Evolutionary conservation across 2,797 vertebrate genomes (phyloP), one percentile per base, ranked within the genome.

Genomic region (Sebastes itinus): DNA sequence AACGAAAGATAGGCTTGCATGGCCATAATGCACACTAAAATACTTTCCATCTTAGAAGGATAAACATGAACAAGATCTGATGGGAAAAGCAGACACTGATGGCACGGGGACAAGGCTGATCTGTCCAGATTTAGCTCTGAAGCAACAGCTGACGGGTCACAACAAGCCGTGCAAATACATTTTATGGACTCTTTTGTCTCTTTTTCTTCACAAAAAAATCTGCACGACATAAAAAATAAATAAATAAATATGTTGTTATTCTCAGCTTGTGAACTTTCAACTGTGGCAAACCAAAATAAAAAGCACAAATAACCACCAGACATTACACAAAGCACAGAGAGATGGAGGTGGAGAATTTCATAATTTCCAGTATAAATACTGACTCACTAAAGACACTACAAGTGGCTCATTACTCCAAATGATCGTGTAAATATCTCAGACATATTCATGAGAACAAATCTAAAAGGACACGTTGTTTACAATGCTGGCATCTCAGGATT

Each of bases 401-500:
- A 76, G 30, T 20, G 76, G 62, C 49, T 74, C 49, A 83, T 92
- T 86, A 85, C 59, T 68, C 60, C 25, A 84, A 81, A 85, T 77
- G 56, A 88, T 78, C 38, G 73, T 60, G 77, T 88, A 92, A 93
- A 93, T 89, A 91, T 84, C 86, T 84, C 81, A 72, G 72, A 81
- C 63, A 83, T 61, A 58, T 77, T 74, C 77, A 77, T 58, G n/a
- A 73, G 58, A 67, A 67, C 54, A 33, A 80, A 75, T 82, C 28
- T 79, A 23, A 86, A 80, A 83, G 54, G 49, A 89, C 54, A 62
- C n/a, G 35, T 60, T 86, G 64, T 87, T 81, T 83, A 66, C 28
- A 81, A 25, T 20, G 22, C 62, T 49, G 42, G 49, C 69, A 63
- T 70, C 49, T 70, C 28, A 68, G 75, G 62, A 80, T 87, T 76